These are phyloP conservation scores for Panurus biarmicus DNA, from an alignment of 2,113 vertebrate species.

Conservation along the genomic window DNA sequence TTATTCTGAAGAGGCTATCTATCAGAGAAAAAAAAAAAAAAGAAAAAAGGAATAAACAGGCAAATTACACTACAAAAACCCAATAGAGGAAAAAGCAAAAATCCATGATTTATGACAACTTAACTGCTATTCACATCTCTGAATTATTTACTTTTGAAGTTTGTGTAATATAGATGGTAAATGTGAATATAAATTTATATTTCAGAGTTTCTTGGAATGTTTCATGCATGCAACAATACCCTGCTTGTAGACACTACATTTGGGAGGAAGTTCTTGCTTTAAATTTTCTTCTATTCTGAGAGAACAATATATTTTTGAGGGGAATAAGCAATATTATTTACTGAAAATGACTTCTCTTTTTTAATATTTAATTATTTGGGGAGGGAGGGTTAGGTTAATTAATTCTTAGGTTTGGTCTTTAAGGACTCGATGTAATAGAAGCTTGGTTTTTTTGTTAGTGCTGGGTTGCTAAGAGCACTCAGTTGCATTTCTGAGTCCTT, in stretches of 20 bases:
- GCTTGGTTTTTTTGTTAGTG: not conserved
- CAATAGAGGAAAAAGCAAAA: not conserved
- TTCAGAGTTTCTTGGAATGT: not conserved
- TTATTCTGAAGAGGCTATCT: not conserved
- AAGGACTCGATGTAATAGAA: not conserved
- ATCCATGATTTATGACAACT: not conserved
- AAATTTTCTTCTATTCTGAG: not conserved
- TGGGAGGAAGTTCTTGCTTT: not conserved
- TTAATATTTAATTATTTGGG: not conserved
- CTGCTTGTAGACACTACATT: not conserved
- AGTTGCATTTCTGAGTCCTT: not conserved
- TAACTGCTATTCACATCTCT: not conserved
- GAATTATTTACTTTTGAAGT: not conserved
- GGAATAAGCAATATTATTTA: not conserved
- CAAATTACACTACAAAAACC: not conserved
- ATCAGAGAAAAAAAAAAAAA: not conserved
- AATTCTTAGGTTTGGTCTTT: not conserved
- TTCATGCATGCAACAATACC: not conserved
- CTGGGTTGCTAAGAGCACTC: not conserved
- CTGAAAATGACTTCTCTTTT: not conserved
- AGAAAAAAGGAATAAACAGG: not conserved
- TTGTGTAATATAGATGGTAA: not conserved
- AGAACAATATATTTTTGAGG: not conserved
- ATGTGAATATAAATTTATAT: not conserved
- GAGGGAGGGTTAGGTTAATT: rapidly evolving